These are phyloP conservation scores for Crotophaga sulcirostris DNA, from an alignment of 2,113 vertebrate genomes.

Conservation along the genomic window DNA sequence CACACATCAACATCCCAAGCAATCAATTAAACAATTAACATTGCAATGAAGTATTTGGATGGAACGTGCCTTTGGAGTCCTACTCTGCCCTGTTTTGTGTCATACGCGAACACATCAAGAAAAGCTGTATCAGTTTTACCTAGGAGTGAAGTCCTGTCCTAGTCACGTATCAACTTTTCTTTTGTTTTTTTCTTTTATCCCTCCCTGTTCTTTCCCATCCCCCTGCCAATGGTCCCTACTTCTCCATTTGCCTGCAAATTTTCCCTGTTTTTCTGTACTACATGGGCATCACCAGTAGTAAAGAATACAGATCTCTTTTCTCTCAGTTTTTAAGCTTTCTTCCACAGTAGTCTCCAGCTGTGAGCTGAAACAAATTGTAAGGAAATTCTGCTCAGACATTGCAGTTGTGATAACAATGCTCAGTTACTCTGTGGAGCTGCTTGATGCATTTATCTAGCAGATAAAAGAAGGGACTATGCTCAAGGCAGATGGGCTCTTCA, in stretches of 20 bases:
- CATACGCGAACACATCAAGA: not conserved
- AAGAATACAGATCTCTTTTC: not conserved
- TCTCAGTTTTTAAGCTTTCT: not conserved
- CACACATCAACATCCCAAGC: not conserved
- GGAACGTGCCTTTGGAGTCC: not conserved
- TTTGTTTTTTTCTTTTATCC: not conserved
- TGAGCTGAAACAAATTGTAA: not conserved
- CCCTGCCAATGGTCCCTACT: not conserved
- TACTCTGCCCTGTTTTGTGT: not conserved
- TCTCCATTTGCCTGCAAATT: not conserved
- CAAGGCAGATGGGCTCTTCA: not conserved
- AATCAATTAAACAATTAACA: not conserved
- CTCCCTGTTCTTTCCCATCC: not conserved
- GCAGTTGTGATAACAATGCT: not conserved
- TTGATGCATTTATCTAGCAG: not conserved
- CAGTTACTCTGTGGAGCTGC: not conserved
- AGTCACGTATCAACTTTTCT: not conserved
- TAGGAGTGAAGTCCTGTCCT: not conserved
- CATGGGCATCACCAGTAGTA: rapidly evolving
- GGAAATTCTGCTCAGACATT: not conserved
- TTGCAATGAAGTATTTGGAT: not conserved
- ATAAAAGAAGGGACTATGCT: not conserved
- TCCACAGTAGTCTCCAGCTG: not conserved
- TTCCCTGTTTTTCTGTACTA: not conserved
- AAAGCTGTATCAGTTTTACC: not conserved